phyloP scores from a whole-genome alignment of 2,888 invertebrate species.

The Drosophila anomalata region DNA sequence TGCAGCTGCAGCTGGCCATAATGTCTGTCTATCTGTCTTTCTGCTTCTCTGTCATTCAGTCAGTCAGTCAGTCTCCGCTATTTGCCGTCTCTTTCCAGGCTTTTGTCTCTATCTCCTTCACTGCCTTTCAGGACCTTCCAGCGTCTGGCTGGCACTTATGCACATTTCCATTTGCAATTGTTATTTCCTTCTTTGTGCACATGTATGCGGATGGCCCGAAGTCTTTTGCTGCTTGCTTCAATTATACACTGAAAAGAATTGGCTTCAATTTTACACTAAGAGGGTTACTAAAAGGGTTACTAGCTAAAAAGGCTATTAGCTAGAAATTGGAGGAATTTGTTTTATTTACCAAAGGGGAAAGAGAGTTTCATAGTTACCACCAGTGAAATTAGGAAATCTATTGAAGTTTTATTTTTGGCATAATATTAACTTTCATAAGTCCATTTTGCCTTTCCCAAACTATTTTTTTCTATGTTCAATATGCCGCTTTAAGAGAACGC shows the following conservation, averaged over 20 bases:
- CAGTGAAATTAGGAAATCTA: too few relatives aligned
- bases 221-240: slow-evolving; percentile 30
- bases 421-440: too few relatives aligned
- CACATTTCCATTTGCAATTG: slow-evolving; percentile 79
- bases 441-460: slow-evolving; percentile 1
- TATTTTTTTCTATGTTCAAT: slow-evolving; percentile 52
- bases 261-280: not conserved
- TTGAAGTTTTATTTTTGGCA: slow-evolving; percentile 1
- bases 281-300: too few relatives aligned
- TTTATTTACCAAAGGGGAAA: too few relatives aligned
- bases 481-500: slow-evolving; percentile 68
- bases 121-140: slow-evolving; percentile 18
- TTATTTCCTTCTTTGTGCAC: slow-evolving; percentile 71
- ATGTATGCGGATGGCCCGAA: slow-evolving; percentile 41
- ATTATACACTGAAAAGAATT: slow-evolving; percentile 13
- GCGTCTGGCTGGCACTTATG: slow-evolving; percentile 64
- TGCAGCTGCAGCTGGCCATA: slow-evolving; percentile 29
- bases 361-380: too few relatives aligned
- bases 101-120: slow-evolving; percentile 34
- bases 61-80: slow-evolving; percentile 34
- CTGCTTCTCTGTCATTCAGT: not conserved
- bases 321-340: too few relatives aligned
- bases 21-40: slow-evolving; percentile 12
- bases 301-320: too few relatives aligned
- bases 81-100: slow-evolving; percentile 33